These are phyloP conservation scores for Belgica antarctica DNA, from an alignment of 2,888 invertebrate genomes.

Conservation along the genomic window DNA sequence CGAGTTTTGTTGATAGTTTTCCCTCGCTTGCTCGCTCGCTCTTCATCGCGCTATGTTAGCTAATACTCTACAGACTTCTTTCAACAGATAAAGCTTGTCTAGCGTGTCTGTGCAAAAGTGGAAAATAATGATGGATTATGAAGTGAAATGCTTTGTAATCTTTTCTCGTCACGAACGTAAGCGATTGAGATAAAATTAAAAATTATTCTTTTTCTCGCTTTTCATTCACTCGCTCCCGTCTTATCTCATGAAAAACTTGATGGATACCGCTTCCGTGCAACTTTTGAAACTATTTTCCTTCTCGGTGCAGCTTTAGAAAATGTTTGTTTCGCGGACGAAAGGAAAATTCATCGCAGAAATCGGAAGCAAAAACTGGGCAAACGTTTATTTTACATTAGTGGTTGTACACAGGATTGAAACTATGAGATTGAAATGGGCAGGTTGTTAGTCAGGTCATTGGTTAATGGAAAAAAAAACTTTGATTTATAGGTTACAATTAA, in stretches of 20 bases:
- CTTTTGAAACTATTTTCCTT: background rate
- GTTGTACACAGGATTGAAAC: too few species aligned
- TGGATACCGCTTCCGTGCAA: conserved; percentile 1
- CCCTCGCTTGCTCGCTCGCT: background rate
- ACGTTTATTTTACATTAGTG: background rate
- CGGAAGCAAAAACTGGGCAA: too few species aligned
- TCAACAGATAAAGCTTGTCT: conserved; percentile 29
- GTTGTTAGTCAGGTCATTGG: too few species aligned
- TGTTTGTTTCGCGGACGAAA: background rate
- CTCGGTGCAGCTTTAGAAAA: background rate
- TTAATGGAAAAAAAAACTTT: too few species aligned
- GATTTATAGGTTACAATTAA: too few species aligned
- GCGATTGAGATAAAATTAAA: conserved; percentile 40
- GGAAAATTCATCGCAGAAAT: background rate
- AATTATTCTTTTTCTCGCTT: background rate
- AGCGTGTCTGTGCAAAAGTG: conserved; percentile 32
- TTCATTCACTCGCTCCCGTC: background rate
- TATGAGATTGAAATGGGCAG: too few species aligned
- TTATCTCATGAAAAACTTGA: background rate
- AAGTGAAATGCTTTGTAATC: conserved; percentile 38
- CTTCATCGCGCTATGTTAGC: background rate
- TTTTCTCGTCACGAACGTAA: conserved; percentile 37
- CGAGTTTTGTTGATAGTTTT: conserved; percentile 24
- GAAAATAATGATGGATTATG: conserved; percentile 41
- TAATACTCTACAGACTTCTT: background rate